These are phyloP conservation scores for Tromatobia lineatoria DNA, from an alignment of 2,888 invertebrate genomes.

Conservation along the genomic window DNA sequence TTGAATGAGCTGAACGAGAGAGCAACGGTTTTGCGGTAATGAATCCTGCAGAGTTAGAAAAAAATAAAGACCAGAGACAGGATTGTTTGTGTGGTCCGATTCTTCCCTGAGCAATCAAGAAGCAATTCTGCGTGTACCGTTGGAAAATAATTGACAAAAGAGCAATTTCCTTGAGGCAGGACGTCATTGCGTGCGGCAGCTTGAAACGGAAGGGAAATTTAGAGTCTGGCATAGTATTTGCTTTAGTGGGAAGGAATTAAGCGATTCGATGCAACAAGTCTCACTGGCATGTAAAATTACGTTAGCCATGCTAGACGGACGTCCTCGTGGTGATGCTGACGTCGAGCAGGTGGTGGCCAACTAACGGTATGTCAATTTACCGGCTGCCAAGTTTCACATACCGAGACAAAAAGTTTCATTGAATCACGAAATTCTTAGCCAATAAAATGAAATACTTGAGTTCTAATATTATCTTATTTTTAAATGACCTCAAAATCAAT, in stretches of 20 bases:
- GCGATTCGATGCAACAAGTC: conserved; percentile 2
- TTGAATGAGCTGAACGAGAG: background rate
- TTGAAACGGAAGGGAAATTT: conserved; percentile 2
- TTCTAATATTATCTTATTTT: too few species aligned
- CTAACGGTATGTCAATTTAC: conserved; percentile 58
- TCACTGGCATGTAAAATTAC: background rate
- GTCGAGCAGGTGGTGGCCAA: conserved; percentile 24
- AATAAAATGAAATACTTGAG: too few species aligned
- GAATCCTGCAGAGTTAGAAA: background rate
- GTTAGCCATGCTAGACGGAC: background rate
- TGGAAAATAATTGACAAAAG: conserved; percentile 25
- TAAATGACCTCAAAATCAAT: too few species aligned
- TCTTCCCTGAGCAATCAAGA: background rate
- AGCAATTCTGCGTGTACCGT: conserved; percentile 9
- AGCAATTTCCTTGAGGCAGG: background rate
- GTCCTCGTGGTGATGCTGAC: background rate
- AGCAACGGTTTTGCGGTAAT: background rate
- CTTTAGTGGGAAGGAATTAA: background rate
- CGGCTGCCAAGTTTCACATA: conserved; percentile 48
- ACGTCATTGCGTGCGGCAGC: background rate
- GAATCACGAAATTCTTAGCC: too few species aligned
- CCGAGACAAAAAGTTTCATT: too few species aligned
- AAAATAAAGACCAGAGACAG: background rate
- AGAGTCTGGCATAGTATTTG: background rate
- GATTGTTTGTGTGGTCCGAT: background rate